Base-by-base conservation (phyloP, 2,888 invertebrate genomes). In the Dorcus parallelipipedus region DNA sequence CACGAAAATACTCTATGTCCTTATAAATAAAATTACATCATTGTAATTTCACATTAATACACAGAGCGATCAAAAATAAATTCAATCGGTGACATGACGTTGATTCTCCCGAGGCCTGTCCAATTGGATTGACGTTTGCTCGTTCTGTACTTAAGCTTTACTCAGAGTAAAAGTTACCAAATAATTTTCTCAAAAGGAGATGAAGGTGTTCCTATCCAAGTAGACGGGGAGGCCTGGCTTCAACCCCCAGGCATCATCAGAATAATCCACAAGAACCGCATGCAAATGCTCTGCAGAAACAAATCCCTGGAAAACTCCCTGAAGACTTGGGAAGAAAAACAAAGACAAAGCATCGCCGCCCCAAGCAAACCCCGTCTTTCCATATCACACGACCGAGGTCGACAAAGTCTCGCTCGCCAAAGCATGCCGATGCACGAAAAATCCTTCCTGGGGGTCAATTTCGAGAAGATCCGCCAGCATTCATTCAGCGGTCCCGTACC, bases 201-300 rank as follows among this genome's bases (percentile, higher is more conserved):
- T 49, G 96, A 88, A 79, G 92, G 95, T 52, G 94, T 97, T 14
- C 97, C 97, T 0, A 93, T 97, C 53, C 94, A 93, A 80, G 97
- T 97, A 42, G 97, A 98, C 74, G 98, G 97, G 0, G 98, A 98
- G 78, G 97, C 97, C 1, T 97, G 97, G 97, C 84, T 97, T 42
- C 97, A 97, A 77, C 95, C 95, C 0, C 97, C 98, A 0, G 97
- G 97, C 40, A 93, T 95, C 75, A 95, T 98, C 67, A 84, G 95
- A 56, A 97, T 98, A 67, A 88, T 95, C 67, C 97, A 97, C 79
- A 97, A 97, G 81, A 97, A 97, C 80, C 84, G 97, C 54, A 95
- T 97, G 75, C 97, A 97, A 81, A 95, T 98, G 93, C 81, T 98
- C 23, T 94, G 93, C 73, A 83, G 97, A 59, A 96, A 96, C 75